Evolutionary conservation across 1,140 invertebrate genomes (phyloP).

Genomic region (honey bee (Apis mellifera)): DNA sequence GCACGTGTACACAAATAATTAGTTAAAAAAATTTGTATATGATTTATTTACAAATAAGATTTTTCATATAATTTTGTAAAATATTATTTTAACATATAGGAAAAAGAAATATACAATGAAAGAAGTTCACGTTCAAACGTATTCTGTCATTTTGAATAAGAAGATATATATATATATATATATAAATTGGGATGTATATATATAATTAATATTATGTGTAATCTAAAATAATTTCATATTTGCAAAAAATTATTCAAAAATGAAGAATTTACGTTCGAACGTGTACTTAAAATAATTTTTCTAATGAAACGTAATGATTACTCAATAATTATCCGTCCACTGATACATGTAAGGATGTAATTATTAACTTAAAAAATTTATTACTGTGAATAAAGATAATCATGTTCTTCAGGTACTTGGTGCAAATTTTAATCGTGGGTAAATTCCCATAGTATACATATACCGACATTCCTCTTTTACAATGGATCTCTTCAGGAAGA

Average conservation of each 20-base stretch:
- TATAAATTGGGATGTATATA: background rate
- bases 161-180: background rate
- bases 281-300: conserved; percentile 31
- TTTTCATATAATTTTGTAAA: conserved; percentile 58
- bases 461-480: conserved; percentile 75
- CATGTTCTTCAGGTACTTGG: conserved; percentile 73
- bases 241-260: conserved; percentile 8
- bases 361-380: conserved; percentile 77
- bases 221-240: background rate
- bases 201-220: background rate
- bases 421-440: conserved; percentile 80
- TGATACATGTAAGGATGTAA: conserved; percentile 72
- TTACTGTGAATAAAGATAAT: conserved; percentile 78
- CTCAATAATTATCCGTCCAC: conserved; percentile 65
- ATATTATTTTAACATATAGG: conserved; percentile 49
- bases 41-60: conserved; percentile 62
- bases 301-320: conserved; percentile 28
- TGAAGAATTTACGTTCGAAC: conserved; percentile 25
- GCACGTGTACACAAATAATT: conserved; percentile 60
- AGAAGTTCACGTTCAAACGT: conserved; percentile 28
- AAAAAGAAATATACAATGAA: conserved; percentile 31
- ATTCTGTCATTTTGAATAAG: conserved; percentile 6
- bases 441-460: conserved; percentile 79
- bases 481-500: conserved; percentile 79
- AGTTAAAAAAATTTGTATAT: conserved; percentile 62